Conservation (phyloP, 2,113 vertebrate species). For the Gorsachius goisagi region DNA sequence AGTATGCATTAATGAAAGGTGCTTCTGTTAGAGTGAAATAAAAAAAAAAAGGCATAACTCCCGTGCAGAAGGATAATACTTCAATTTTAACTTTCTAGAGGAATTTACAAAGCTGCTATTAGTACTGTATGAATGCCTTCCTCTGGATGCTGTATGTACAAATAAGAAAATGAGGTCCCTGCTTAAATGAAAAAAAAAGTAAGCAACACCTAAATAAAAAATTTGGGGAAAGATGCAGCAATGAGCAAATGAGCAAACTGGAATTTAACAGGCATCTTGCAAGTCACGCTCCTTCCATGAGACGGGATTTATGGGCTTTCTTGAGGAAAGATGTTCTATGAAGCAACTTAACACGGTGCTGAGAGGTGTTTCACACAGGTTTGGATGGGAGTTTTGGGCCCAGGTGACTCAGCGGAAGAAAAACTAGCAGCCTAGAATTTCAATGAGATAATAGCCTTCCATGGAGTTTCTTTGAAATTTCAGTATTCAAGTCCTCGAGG, state of each 20-base stretch:
- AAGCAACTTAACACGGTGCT: neutral
- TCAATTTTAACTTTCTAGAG: neutral
- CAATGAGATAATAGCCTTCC: neutral
- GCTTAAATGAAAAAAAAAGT: neutral
- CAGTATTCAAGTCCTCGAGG: neutral
- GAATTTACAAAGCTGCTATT: neutral
- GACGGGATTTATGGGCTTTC: neutral
- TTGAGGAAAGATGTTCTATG: neutral
- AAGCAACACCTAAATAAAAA: neutral
- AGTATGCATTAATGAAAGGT: neutral
- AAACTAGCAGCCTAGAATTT: neutral
- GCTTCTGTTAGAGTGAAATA: neutral
- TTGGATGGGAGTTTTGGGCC: neutral
- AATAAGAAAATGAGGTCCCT: neutral
- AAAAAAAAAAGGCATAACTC: neutral
- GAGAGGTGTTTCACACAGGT: neutral
- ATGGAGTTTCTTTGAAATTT: neutral
- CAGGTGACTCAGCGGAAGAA: neutral
- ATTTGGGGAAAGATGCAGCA: neutral
- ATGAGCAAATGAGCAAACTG: neutral
- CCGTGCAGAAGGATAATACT: neutral
- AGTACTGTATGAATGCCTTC: neutral
- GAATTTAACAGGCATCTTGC: neutral
- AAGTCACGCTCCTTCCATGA: neutral
- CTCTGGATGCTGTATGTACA: neutral